A percentile compares a stretch with the other conserved stretches of the same genome.
Evolutionary conservation across 1,140 invertebrate genomes (phyloP).

Genomic region (Drosophila seguyi): DNA sequence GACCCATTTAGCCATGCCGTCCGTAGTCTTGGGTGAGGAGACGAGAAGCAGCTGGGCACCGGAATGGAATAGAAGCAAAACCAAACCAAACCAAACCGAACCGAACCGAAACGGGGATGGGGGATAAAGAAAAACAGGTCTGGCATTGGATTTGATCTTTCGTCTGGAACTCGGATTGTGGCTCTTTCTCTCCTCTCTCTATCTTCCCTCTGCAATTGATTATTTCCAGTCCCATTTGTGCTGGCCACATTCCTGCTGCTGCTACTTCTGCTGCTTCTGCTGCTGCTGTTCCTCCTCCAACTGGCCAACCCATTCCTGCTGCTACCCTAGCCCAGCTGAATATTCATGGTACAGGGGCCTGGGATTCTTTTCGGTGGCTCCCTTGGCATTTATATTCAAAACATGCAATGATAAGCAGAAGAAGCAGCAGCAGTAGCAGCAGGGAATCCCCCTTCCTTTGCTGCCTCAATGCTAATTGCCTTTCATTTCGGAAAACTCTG

Average conservation of each 20-base stretch:
- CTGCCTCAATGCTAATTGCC: slow-evolving; percentile 26
- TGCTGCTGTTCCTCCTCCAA: too few species aligned
- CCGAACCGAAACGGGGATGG: slow-evolving; percentile 7
- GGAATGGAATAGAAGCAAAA: slow-evolving; percentile 19
- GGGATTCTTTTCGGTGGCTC: slow-evolving; percentile 6
- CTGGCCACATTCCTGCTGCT: slow-evolving; percentile 33
- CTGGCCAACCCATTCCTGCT: not conserved
- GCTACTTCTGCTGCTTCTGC: not conserved
- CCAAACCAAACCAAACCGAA: not conserved
- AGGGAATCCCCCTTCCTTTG: not conserved
- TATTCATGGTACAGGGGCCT: slow-evolving; percentile 39
- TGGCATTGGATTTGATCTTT: slow-evolving; percentile 32
- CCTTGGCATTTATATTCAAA: slow-evolving; percentile 29
- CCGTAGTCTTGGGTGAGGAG: not conserved
- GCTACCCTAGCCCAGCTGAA: slow-evolving; percentile 14
- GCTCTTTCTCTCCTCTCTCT: not conserved
- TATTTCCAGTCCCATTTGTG: slow-evolving; percentile 42
- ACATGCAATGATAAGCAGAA: slow-evolving; percentile 27
- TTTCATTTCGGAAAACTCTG: slow-evolving; percentile 38
- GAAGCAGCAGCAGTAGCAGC: not conserved
- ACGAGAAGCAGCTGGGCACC: not conserved
- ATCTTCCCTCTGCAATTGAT: slow-evolving; percentile 39
- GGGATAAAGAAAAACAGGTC: slow-evolving; percentile 30
- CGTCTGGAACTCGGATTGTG: slow-evolving; percentile 12
- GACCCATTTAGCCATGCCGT: slow-evolving; percentile 60